Evolutionary conservation across 2,888 invertebrate species (phyloP).

Genomic region (Cheilosia pagana): DNA sequence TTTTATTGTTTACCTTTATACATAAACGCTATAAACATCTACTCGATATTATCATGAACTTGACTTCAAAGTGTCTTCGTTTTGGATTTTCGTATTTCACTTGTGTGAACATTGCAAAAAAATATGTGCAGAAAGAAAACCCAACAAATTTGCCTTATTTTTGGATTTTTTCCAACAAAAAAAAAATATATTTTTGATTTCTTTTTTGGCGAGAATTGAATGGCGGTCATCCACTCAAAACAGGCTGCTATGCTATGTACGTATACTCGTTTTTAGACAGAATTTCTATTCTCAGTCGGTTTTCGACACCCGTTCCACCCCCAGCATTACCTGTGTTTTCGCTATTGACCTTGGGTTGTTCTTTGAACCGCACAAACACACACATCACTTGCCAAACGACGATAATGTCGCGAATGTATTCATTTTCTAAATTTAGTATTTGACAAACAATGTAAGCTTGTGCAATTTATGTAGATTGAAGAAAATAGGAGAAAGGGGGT

Average conservation of each 20-base stretch:
- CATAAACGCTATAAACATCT: too few species aligned
- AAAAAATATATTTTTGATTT: not conserved
- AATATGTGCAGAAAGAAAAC: slow-evolving; percentile 7
- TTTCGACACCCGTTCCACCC: not conserved
- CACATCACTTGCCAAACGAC: too few species aligned
- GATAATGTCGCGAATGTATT: slow-evolving; percentile 4
- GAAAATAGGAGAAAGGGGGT: not conserved
- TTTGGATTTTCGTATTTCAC: not conserved
- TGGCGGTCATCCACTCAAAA: slow-evolving; percentile 31
- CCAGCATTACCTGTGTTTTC: not conserved
- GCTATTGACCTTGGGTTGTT: slow-evolving; percentile 25
- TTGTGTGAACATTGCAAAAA: not conserved
- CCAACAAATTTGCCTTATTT: not conserved
- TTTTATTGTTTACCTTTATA: too few species aligned
- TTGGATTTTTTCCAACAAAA: slow-evolving; percentile 25
- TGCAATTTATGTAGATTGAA: not conserved
- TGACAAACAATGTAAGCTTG: slow-evolving; percentile 12
- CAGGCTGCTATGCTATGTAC: not conserved
- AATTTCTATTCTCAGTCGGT: slow-evolving; percentile 11
- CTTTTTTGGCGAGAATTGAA: slow-evolving; percentile 12
- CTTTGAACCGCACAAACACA: slow-evolving; percentile 13
- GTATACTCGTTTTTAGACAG: not conserved
- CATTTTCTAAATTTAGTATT: slow-evolving; percentile 25
- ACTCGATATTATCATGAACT: too few species aligned
- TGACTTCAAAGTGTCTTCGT: too few species aligned